Base-by-base conservation (phyloP, 2,113 vertebrate species). In the Tylochromis polylepis region DNA sequence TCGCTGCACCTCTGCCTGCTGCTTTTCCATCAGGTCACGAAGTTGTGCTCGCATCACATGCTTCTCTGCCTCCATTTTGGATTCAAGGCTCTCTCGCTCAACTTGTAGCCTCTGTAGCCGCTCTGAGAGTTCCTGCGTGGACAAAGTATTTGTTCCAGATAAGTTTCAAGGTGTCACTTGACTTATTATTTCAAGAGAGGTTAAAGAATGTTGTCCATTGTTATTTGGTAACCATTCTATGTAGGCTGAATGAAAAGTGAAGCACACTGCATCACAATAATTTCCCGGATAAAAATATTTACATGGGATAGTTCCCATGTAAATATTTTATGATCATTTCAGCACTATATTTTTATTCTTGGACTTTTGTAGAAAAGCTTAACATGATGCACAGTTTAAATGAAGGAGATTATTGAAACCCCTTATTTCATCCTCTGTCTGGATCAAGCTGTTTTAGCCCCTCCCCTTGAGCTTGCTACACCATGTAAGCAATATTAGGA, bases 11-110 rank as follows among this genome's bases (percentile, higher is more conserved):
- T 98, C 97, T 5, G 91, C 92, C 88, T 97, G 95, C 27, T 98
- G 97, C 93, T 97, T 98, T 89, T 98, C 96, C 96, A 98, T 97
- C 93, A 98, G 96, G 92, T 98, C 97, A 20, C 93, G 96, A 8
- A 98, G 94, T 58, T 98, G 98, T 2, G 97, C 97, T 88, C 97
- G 96, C 97, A 98, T 97, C 88, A 98, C 97, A 3, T 98, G 97
- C 87, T 97, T 98, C 94, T 98, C 98, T 1, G 98, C 98, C 90
- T 98, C 97, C 94, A 98, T 94, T 90, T 97, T 98, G 43, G 97
- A 97, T 70, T 97, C 96, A 34, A 98, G 93, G 90, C 97, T 97
- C 87, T 97, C 97, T 53, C 97, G 97, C 85, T 98, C 98, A 2
- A 96, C 96, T 18, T 96, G 94, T 5, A 97, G 90, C 27, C 91